Base-by-base conservation (phyloP, 2,888 invertebrate genomes). In the Spisula solida region DNA sequence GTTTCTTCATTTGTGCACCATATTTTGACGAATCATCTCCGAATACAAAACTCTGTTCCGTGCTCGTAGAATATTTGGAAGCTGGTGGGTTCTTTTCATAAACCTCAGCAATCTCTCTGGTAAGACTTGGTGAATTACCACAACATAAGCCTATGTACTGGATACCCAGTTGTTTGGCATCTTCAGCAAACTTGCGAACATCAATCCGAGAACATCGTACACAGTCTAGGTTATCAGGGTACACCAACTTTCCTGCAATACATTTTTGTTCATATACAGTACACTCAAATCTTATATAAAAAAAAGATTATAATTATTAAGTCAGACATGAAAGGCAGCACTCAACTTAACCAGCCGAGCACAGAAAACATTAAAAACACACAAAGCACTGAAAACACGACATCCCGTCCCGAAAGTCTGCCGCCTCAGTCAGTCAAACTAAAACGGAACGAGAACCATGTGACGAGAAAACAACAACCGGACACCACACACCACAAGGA, bases 71-170 rank as follows among this genome's bases (percentile, higher is more conserved):
- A 87, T 94, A 95, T 83, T 92, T 92, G 47, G 90, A 89, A 51
- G 95, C 93, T 5, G 94, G 94, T 1, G 95, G 94, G 34, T 86
- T 88, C 18, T 94, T 89, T 0, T 95, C 95, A 25, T 94, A 93
- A 8, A 91, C 94, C 80, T 93, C 94, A 10, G 95, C 95, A 60
- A 96, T 86, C 55, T 94, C 93, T n/a, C 96, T 91, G 60, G 93
- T 91, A 83, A 94, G 91, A 82, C 92, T 93, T 0, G 95, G 88
- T 2, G 93, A 90, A 82, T 95, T 95, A 12, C 96, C 96, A 85
- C 96, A 96, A 89, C 96, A 96, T 20, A 96, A 92, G 0, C 96
- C 96, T 0, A 96, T 88, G 89, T 96, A 96, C 85, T 94, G 94
- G 18, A 96, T 92, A 10, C 95, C 95, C 6, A 95, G 89, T 25